Base-by-base conservation (phyloP, 2,797 vertebrate species). In the Hapalemur alaotrensis region DNA sequence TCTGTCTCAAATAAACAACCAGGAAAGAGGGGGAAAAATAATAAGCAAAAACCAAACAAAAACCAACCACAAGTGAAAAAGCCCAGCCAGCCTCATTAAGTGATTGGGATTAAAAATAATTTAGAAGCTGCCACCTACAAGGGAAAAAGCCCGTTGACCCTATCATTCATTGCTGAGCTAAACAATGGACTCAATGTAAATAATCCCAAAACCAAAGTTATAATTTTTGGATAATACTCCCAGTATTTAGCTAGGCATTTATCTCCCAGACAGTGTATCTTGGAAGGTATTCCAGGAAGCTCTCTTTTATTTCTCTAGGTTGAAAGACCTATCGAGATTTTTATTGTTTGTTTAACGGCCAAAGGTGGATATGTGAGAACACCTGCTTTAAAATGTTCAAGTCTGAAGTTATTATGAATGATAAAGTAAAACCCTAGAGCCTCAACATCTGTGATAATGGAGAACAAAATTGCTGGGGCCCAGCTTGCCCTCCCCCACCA, bases 141-240 rank as follows among this genome's bases (percentile, higher is more conserved):
- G 61, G 22, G 7, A 38, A 83, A 54, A 84, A 67, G 18, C 22
- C 48, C 3, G 11, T 54, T 69, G n/a, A 2, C 72, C 52, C 46
- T 54, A 54, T 63, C 14, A 28, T 32, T 32, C 23, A n/a, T 73
- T 92, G 97, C 59, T 84, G 43, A 89, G 38, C 59, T 50, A 82
- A 93, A 85, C 32, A 90, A 30, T 41, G 1, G 13, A 50, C 65
- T 92, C 25, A 61, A 7, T 61, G 61, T 17, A 88, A 59, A 84
- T 48, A 18, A 80, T 72, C 93, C 76, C 78, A 70, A 92, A 93
- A 65, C 4, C 63, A 67, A 57, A 82, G 61, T 79, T 96, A 86
- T 13, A 86, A 67, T 32, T 59, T 73, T 73, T 70, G 61, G 17
- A 93, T 63, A 48, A 43, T 20, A 65, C 4, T 20, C 52, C 17